A percentile compares a stretch with the other conserved stretches of the same genome.
Evolutionary conservation across 2,888 invertebrate species (phyloP).

Genomic region (Rutpela maculata): DNA sequence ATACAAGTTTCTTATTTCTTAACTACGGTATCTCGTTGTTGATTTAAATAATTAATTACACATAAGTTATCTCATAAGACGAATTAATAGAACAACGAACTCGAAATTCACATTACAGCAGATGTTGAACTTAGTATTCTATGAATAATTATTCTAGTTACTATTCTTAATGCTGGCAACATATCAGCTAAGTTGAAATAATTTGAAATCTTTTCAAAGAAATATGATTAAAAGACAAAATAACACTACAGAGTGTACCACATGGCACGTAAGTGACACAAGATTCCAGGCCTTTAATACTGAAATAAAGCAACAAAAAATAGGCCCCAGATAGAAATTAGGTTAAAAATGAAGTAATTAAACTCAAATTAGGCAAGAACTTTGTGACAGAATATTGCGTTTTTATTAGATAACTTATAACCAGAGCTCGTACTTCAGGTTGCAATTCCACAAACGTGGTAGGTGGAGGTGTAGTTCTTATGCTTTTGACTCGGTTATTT

Average conservation of each 20-base stretch:
- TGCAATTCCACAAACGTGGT: too few relatives aligned
- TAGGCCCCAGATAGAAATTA: too few relatives aligned
- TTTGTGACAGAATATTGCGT: too few relatives aligned
- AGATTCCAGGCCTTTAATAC: too few relatives aligned
- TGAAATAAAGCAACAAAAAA: too few relatives aligned
- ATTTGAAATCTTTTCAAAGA: neutral
- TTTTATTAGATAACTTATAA: too few relatives aligned
- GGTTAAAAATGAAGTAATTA: too few relatives aligned
- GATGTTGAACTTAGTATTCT: constrained; percentile 19
- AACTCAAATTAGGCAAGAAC: too few relatives aligned
- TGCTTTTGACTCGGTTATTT: too few relatives aligned
- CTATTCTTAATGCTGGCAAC: neutral
- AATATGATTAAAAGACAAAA: neutral
- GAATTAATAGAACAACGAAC: constrained; percentile 12
- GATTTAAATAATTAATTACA: constrained; percentile 1
- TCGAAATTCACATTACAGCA: constrained; percentile 2
- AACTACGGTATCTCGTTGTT: neutral
- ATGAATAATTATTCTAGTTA: constrained; percentile 1
- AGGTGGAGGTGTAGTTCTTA: too few relatives aligned
- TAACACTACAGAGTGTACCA: neutral
- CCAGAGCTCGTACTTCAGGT: too few relatives aligned
- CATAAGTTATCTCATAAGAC: neutral
- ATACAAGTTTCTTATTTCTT: neutral
- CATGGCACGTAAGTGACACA: too few relatives aligned
- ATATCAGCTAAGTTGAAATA: neutral